Percentiles rank a stretch among this genome's conserved stretches.
These are phyloP conservation scores for Ips typographus DNA, from an alignment of 1,140 invertebrate species.

Conservation along the genomic window DNA sequence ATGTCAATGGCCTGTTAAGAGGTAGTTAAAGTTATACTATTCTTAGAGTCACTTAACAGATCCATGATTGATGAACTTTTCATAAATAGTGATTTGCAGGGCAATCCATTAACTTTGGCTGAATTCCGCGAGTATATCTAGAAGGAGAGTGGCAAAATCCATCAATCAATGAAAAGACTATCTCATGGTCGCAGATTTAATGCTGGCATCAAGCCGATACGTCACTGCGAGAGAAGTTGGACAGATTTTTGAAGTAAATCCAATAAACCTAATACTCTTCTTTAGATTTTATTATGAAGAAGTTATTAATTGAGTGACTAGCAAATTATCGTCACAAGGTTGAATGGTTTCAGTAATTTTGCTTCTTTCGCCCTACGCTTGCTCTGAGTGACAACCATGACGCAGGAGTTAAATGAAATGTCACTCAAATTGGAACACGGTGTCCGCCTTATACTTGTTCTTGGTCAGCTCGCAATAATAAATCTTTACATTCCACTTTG, in stretches of 20 bases:
- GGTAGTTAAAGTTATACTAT: no score
- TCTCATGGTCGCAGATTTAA: slow-evolving; percentile 22
- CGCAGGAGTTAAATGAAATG: slow-evolving; percentile 52
- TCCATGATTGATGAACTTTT: slow-evolving; percentile 27
- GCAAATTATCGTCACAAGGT: slow-evolving; percentile 7
- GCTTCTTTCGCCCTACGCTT: slow-evolving; percentile 42
- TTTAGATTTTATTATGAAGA: background rate
- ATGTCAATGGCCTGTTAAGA: no score
- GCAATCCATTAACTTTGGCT: slow-evolving; percentile 23
- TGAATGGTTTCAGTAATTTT: slow-evolving; percentile 22
- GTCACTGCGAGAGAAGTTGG: slow-evolving; percentile 21
- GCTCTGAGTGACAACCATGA: slow-evolving; percentile 48
- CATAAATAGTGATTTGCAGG: slow-evolving; percentile 18
- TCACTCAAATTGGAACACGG: slow-evolving; percentile 50
- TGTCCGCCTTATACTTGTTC: slow-evolving; percentile 49
- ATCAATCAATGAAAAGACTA: slow-evolving; percentile 31
- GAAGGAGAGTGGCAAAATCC: slow-evolving; percentile 16
- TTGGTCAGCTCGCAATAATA: slow-evolving; percentile 49
- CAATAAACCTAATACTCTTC: slow-evolving; percentile 1
- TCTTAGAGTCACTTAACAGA: background rate
- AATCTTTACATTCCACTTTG: slow-evolving; percentile 44
- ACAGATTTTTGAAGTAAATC: slow-evolving; percentile 24
- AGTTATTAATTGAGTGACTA: slow-evolving; percentile 2
- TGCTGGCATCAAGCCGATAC: slow-evolving; percentile 18
- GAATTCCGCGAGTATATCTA: slow-evolving; percentile 18